These are phyloP conservation scores for Spinus olivaceus DNA, from an alignment of 2,797 vertebrate species.

Conservation along the genomic window DNA sequence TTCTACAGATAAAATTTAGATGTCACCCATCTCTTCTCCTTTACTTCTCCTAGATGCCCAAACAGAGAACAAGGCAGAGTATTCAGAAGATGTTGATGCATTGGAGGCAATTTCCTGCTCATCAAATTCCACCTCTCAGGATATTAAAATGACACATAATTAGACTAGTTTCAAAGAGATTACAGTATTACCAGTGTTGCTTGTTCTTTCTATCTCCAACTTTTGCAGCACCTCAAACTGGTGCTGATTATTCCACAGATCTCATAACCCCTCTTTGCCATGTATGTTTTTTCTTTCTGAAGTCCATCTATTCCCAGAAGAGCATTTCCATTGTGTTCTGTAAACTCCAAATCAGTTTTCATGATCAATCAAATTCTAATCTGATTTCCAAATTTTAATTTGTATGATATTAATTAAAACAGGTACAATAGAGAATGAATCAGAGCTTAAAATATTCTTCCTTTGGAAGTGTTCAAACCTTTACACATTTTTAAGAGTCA, in stretches of 20 bases:
- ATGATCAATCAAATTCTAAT: neutral
- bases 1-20: neutral
- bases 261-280: neutral
- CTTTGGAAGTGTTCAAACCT: neutral
- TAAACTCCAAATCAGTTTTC: neutral
- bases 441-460: neutral
- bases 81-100: neutral
- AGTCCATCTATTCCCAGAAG: neutral
- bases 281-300: accelerated
- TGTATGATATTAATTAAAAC: neutral
- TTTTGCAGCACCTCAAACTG: neutral
- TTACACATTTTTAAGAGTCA: neutral
- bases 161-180: neutral
- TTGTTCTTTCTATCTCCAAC: neutral
- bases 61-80: neutral
- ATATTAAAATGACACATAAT: constrained; percentile 6
- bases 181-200: neutral
- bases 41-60: neutral
- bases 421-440: neutral
- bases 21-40: neutral
- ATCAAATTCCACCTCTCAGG: neutral
- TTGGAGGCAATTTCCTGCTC: neutral
- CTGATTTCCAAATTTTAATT: neutral
- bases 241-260: neutral
- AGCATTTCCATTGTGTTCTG: neutral